Percentiles rank a stretch among this genome's conserved stretches.
These are phyloP conservation scores for Crioceris asparagi DNA, from an alignment of 2,888 invertebrate species.

Conservation along the genomic window DNA sequence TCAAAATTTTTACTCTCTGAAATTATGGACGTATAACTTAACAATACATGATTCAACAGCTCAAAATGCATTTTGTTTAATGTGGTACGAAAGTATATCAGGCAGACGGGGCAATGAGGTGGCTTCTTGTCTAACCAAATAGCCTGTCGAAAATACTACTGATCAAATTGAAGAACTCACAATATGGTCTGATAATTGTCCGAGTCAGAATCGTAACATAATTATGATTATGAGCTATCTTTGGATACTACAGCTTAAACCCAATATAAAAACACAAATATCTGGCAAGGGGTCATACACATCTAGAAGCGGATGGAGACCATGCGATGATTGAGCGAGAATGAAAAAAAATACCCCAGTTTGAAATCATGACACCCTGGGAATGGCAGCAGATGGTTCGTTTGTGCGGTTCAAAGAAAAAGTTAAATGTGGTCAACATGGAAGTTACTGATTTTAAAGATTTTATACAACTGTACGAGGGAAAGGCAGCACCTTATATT, in stretches of 20 bases:
- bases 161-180: conserved; percentile 9
- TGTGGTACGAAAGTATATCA: conserved; percentile 15
- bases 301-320: conserved; percentile 10
- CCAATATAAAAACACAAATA: conserved; percentile 8
- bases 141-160: neutral
- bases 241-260: conserved; percentile 4
- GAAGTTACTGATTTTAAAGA: conserved; percentile 8
- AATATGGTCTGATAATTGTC: conserved; percentile 19
- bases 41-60: conserved; percentile 11
- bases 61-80: conserved; percentile 9
- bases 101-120: conserved; percentile 16
- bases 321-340: conserved; percentile 12
- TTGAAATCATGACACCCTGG: conserved; percentile 11
- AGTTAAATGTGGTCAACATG: conserved; percentile 9
- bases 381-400: conserved; percentile 12
- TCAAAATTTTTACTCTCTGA: conserved; percentile 18
- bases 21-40: conserved; percentile 18
- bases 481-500: neutral
- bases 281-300: conserved; percentile 12
- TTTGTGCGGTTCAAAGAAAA: conserved; percentile 3
- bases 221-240: conserved; percentile 13
- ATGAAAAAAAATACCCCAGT: conserved; percentile 8
- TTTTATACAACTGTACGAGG: conserved; percentile 1
- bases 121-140: conserved; percentile 17
- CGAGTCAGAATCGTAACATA: conserved; percentile 15